A percentile compares a stretch with the other conserved stretches of the same genome.
phyloP scores from a whole-genome alignment of 2,113 vertebrate species.

The Saimiri boliviensis region DNA sequence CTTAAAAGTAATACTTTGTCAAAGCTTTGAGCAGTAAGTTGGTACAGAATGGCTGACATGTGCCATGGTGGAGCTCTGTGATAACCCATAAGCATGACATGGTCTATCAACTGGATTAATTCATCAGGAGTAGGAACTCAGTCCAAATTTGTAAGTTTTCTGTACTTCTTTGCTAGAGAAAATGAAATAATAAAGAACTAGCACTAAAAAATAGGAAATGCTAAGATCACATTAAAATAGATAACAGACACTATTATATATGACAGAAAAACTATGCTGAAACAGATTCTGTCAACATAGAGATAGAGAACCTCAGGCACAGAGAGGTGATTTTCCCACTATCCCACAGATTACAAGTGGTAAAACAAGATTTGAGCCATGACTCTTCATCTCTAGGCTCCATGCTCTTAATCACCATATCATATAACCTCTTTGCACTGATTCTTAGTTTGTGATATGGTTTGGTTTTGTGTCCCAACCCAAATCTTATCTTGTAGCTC shows the following conservation, averaged over 20 bases:
- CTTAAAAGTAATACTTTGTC: background rate
- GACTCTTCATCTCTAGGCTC: background rate
- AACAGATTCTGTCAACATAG: background rate
- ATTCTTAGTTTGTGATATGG: background rate
- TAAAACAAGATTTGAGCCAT: background rate
- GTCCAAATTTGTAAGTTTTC: background rate
- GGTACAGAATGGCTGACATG: background rate
- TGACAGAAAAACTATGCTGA: background rate
- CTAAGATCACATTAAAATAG: background rate
- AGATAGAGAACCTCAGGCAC: background rate
- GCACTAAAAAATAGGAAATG: background rate
- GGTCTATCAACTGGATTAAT: background rate
- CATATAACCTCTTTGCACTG: background rate
- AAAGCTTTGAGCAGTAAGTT: background rate
- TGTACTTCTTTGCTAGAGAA: background rate
- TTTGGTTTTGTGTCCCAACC: too few relatives aligned
- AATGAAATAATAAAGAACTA: background rate
- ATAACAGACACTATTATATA: background rate
- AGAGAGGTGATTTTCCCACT: background rate
- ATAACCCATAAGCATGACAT: background rate
- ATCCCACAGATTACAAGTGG: background rate
- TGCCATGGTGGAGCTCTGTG: background rate
- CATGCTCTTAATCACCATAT: accelerated
- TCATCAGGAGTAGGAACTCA: background rate
- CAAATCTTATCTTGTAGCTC: too few relatives aligned